Percentiles rank a stretch among this genome's conserved stretches.
Evolutionary conservation across 2,113 vertebrate species (phyloP).

Genomic region (Etheostoma spectabile): DNA sequence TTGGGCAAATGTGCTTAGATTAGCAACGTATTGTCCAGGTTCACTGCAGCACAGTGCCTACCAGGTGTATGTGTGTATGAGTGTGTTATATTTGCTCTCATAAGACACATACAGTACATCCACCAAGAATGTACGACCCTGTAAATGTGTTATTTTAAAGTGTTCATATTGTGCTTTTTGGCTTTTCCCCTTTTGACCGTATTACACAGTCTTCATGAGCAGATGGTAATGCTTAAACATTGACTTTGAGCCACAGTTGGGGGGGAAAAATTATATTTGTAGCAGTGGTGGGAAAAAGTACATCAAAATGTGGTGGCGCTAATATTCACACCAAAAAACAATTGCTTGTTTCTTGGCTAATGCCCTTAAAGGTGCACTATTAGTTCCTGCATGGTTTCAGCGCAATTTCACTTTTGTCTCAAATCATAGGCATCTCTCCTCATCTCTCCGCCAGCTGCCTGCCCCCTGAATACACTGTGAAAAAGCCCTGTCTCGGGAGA

Average conservation of each 20-base stretch:
- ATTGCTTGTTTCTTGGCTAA: not conserved
- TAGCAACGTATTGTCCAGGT: slow-evolving; percentile 12
- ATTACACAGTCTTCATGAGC: not conserved
- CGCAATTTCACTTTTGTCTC: no score
- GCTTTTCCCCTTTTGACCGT: not conserved
- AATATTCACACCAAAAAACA: no score
- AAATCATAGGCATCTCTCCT: no score
- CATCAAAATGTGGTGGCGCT: not conserved
- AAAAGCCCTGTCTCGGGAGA: no score
- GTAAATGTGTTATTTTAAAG: not conserved
- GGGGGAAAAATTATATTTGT: not conserved
- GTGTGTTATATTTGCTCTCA: not conserved
- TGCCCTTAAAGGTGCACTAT: no score
- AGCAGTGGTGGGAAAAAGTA: not conserved
- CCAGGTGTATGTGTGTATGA: slow-evolving; percentile 8
- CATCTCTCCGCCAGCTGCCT: no score
- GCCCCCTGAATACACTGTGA: no score
- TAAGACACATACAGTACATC: not conserved
- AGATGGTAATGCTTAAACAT: not conserved
- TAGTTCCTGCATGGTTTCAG: no score
- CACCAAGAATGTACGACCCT: not conserved
- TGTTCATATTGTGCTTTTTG: no score
- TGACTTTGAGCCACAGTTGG: not conserved
- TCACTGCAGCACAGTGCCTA: slow-evolving; percentile 22
- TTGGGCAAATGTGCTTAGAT: slow-evolving; percentile 26